These are phyloP conservation scores for Xiphorhynchus elegans DNA, from an alignment of 2,113 vertebrate species.

Conservation along the genomic window DNA sequence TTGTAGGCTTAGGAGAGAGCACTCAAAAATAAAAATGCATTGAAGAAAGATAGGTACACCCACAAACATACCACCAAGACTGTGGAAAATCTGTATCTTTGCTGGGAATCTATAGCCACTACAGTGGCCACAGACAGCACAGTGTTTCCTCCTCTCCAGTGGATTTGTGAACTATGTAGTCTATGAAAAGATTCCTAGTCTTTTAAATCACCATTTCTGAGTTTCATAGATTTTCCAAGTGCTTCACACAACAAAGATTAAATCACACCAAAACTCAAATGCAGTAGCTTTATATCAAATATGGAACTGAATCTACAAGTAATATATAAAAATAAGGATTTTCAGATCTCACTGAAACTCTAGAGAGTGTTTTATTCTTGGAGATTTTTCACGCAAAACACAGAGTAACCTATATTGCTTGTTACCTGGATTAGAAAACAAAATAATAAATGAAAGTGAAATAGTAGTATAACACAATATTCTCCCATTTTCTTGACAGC, in stretches of 20 bases:
- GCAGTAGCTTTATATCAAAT: not conserved
- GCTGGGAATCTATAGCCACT: not conserved
- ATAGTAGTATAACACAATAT: not conserved
- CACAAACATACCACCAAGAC: not conserved
- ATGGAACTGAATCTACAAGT: accelerated
- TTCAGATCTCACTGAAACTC: not conserved
- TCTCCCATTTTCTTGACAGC: not conserved
- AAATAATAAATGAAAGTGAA: not conserved
- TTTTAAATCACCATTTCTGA: not conserved
- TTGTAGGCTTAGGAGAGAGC: not conserved
- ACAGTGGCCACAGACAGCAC: not conserved
- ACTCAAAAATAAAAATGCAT: not conserved
- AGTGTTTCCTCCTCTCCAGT: not conserved
- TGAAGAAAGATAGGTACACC: not conserved
- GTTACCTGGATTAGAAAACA: not conserved
- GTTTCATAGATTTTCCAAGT: not conserved
- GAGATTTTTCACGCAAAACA: not conserved
- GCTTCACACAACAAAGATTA: not conserved
- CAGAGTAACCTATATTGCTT: not conserved
- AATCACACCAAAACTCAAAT: not conserved
- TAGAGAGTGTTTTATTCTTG: not conserved
- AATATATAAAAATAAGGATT: not conserved
- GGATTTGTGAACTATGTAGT: not conserved
- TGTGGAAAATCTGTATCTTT: not conserved
- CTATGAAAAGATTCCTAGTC: not conserved